These are phyloP conservation scores for Cottus gobio DNA, from an alignment of 2,113 vertebrate genomes.

Conservation along the genomic window DNA sequence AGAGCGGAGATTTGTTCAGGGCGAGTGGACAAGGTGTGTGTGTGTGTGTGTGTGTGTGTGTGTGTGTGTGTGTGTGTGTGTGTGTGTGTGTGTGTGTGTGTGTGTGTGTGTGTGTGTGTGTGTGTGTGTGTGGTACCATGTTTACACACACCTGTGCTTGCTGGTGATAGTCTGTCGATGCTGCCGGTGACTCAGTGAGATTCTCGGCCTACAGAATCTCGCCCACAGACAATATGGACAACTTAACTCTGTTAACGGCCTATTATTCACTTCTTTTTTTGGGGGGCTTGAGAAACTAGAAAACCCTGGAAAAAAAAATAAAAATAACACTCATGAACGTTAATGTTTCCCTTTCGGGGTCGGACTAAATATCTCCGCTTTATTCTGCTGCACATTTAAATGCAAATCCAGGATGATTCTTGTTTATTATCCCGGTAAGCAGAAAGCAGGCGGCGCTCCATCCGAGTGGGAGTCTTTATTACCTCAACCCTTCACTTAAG, in stretches of 20 bases:
- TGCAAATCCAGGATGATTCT: background rate
- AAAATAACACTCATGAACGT: background rate
- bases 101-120: background rate
- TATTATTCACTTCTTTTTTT: conserved; percentile 55
- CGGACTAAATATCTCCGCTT: background rate
- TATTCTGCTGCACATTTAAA: background rate
- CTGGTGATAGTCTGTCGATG: conserved; percentile 51
- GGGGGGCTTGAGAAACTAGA: conserved; percentile 27
- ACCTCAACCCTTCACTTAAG: background rate
- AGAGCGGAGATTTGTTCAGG: conserved; percentile 1
- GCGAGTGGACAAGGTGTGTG: background rate
- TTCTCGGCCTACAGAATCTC: conserved; percentile 56
- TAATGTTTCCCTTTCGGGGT: background rate
- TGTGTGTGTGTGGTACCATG: conserved; percentile 13
- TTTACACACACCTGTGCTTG: conserved; percentile 34
- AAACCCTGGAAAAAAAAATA: conserved; percentile 37
- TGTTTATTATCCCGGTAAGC: background rate
- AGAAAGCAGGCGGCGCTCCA: background rate
- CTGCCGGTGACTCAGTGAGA: conserved; percentile 61
- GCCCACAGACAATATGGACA: conserved; percentile 59
- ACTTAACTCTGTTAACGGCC: conserved; percentile 42
- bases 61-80: background rate
- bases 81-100: conserved; percentile 5
- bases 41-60: background rate
- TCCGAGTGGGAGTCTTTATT: conserved; percentile 25